Base-by-base conservation (phyloP, 2,797 vertebrate genomes). In the Takifugu rubripes region DNA sequence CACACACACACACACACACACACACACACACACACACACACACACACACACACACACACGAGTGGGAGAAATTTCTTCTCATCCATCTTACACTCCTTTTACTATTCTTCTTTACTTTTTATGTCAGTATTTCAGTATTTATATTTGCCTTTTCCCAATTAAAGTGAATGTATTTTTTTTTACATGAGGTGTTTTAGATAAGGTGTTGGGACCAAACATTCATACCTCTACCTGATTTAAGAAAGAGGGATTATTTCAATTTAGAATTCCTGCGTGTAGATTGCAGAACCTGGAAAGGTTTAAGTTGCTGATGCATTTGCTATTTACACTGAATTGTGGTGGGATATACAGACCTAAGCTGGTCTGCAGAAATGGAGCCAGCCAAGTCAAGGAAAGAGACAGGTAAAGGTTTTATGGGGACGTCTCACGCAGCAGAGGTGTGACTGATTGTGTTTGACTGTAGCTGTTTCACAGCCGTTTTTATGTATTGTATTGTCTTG, bases 101-200 rank as follows among this genome's bases (percentile, higher is more conserved):
- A 73, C 54, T 72, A 53, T 55, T 36, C 29, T 49, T 52, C 36
- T 40, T 40, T 40, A 42, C 63, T 65, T 36, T 17, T 63, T 57
- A 24, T 61, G 46, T 26, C 29, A 52, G 47, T 64, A 21, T 49
- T 77, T 68, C 36, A 21, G 21, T 21, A 21, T 21, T 46, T 61
- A 21, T 77, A 77, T 83, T 86, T 52, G 81, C 68, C 64, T 92
- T 88, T 87, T 66, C 85, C 85, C 66, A 63, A 87, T 90, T 87
- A 87, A 93, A 79, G 83, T 93, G 93, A 97, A 95, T 96, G 94
- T 96, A 93, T 90, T 88, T 94, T 93, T 33, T 95, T 87, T 90
- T 91, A 93, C 92, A 90, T 77, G 84, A 90, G 21, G 21, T 21
- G 21, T 21, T 21, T 92, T 92, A 90, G 84, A 86, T 72, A 82